These are phyloP conservation scores for Okamejei kenojei DNA, from an alignment of 2,797 vertebrate species.

Conservation along the genomic window DNA sequence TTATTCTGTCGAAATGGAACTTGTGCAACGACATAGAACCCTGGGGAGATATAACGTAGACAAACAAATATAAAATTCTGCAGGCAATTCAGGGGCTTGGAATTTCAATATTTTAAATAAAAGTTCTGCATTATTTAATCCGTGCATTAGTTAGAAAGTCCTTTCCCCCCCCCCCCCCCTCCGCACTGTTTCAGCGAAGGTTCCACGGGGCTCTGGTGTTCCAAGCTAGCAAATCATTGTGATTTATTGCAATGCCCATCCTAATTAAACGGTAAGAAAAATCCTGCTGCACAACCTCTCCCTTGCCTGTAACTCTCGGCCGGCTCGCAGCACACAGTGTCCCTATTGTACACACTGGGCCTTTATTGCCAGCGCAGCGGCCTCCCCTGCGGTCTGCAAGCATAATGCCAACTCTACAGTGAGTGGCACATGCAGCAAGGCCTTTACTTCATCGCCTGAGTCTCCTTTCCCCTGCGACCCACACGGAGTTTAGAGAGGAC, in stretches of 20 bases:
- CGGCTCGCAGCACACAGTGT: background rate
- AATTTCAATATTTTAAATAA: conserved; percentile 27
- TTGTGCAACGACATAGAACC: background rate
- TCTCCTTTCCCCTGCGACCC: background rate
- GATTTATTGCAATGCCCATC: background rate
- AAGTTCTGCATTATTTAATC: conserved; percentile 27
- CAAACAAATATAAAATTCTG: conserved; percentile 26
- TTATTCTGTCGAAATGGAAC: conserved; percentile 26
- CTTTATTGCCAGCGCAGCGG: background rate
- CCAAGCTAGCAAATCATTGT: background rate
- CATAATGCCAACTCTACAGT: background rate
- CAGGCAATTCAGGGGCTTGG: background rate
- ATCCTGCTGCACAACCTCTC: background rate
- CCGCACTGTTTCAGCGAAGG: background rate
- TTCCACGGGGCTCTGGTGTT: background rate
- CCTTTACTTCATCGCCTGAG: background rate
- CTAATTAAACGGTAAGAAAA: conserved; percentile 28
- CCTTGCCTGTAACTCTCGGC: background rate
- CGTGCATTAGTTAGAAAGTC: background rate
- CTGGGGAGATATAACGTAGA: conserved; percentile 23
- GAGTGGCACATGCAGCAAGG: background rate
- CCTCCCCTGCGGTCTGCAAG: background rate
- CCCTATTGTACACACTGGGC: background rate
- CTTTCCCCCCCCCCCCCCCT: background rate
- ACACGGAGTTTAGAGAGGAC: background rate